phyloP scores from a whole-genome alignment of 1,140 invertebrate species.

The Cryptotermes secundus region DNA sequence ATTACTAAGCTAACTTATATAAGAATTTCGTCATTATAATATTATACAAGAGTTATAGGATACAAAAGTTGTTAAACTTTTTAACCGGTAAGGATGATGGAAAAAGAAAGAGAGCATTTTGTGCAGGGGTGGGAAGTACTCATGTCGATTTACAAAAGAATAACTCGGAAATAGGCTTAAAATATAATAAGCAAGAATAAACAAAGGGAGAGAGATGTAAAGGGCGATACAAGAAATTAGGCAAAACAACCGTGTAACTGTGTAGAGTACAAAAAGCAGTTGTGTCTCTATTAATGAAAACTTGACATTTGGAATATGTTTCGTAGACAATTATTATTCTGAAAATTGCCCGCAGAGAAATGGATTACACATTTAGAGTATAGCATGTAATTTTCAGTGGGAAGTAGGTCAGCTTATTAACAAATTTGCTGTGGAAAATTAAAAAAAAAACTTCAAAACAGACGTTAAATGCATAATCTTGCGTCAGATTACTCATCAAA shows the following conservation, averaged over 20 bases:
- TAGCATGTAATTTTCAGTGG: not conserved
- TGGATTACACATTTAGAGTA: not conserved
- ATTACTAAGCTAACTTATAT: constrained; percentile 42
- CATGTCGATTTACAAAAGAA: constrained; percentile 30
- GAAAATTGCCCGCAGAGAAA: not conserved
- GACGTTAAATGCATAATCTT: too few relatives aligned
- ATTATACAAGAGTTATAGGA: constrained; percentile 32
- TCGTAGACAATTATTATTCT: not conserved
- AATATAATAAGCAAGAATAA: constrained; percentile 30
- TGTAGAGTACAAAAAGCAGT: not conserved
- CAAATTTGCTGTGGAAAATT: not conserved
- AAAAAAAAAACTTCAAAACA: not conserved
- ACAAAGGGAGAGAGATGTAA: not conserved
- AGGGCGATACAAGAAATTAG: not conserved
- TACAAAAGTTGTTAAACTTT: constrained; percentile 33
- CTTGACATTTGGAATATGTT: not conserved
- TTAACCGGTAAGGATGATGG: constrained; percentile 30
- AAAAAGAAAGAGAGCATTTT: not conserved
- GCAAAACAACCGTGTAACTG: not conserved
- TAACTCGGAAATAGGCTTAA: constrained; percentile 27
- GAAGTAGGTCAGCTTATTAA: not conserved
- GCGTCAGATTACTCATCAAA: too few relatives aligned
- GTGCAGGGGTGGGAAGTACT: not conserved
- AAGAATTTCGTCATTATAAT: constrained; percentile 44
- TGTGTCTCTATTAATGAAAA: not conserved